These are phyloP conservation scores for Actinia tenebrosa DNA, from an alignment of 64 coral and sea anemone species.

Conservation along the genomic window DNA sequence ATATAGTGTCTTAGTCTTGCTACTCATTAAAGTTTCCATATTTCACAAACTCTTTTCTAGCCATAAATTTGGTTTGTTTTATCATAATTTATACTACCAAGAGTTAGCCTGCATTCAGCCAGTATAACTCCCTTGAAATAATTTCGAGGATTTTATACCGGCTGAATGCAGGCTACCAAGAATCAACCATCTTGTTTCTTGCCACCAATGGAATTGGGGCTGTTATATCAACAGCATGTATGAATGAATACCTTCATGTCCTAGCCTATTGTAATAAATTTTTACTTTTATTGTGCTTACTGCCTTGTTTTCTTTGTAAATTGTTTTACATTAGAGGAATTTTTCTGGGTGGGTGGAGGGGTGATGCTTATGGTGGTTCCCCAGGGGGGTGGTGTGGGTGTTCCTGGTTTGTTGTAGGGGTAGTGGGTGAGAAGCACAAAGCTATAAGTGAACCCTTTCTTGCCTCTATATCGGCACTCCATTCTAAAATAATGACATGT, in stretches of 20 bases:
- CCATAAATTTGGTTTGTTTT: neutral
- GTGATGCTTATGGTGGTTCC: no score
- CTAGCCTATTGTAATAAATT: constrained; percentile 6
- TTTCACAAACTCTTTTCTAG: neutral
- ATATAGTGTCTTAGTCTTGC: no score
- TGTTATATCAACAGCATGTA: neutral
- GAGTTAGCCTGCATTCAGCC: neutral
- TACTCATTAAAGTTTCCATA: neutral
- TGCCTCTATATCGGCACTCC: no score
- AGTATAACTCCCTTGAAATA: no score
- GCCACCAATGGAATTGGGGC: neutral
- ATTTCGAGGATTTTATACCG: no score
- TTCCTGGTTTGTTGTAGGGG: no score
- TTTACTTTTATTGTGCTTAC: neutral
- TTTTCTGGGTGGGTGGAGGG: neutral
- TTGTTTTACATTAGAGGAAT: neutral
- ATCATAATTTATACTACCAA: neutral
- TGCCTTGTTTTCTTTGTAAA: neutral
- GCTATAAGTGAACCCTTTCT: no score
- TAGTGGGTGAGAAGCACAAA: no score
- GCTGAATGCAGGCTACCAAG: no score
- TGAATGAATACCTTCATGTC: neutral
- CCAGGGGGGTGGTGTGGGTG: no score
- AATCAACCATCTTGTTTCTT: neutral
- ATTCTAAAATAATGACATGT: no score